Percentiles rank a stretch among this genome's conserved stretches.
Evolutionary conservation across 2,797 vertebrate species (phyloP).

Genomic region (Octomys mimax): DNA sequence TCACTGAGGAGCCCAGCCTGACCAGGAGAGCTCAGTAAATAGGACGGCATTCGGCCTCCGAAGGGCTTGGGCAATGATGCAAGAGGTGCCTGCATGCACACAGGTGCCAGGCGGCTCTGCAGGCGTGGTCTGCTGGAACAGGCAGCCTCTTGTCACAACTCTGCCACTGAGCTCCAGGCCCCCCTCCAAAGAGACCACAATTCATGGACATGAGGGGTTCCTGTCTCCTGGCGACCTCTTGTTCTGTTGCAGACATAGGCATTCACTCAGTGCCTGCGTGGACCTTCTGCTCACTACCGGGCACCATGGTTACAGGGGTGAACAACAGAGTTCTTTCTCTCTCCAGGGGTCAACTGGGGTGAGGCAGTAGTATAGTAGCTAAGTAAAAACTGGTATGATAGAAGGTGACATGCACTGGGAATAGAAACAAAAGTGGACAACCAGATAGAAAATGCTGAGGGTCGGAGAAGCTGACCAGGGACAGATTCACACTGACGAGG

Average conservation of each 20-base stretch:
- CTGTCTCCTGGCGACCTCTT: neutral
- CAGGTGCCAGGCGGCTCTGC: neutral
- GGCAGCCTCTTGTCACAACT: fast-evolving
- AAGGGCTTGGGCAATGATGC: conserved; percentile 37
- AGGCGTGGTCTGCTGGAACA: fast-evolving
- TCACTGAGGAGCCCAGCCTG: conserved; percentile 47
- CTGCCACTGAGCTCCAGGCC: neutral
- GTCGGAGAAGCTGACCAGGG: neutral
- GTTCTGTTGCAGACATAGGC: neutral
- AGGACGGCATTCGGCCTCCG: conserved; percentile 10
- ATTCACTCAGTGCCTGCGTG: neutral
- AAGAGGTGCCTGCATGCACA: conserved; percentile 16
- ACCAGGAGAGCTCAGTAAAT: conserved; percentile 64
- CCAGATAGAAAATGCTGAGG: neutral
- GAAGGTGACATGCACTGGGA: fast-evolving
- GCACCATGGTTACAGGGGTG: fast-evolving
- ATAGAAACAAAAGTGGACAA: neutral
- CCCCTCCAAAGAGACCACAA: neutral
- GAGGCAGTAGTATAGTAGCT: fast-evolving
- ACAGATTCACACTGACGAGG: too few species aligned
- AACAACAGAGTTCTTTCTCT: neutral
- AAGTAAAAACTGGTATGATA: neutral
- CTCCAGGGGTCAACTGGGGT: fast-evolving
- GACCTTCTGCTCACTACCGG: neutral
- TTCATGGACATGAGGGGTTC: fast-evolving